A percentile compares a stretch with the other conserved stretches of the same genome.
These are phyloP conservation scores for Leptopilina clavipes DNA, from an alignment of 1,140 invertebrate genomes.

Conservation along the genomic window DNA sequence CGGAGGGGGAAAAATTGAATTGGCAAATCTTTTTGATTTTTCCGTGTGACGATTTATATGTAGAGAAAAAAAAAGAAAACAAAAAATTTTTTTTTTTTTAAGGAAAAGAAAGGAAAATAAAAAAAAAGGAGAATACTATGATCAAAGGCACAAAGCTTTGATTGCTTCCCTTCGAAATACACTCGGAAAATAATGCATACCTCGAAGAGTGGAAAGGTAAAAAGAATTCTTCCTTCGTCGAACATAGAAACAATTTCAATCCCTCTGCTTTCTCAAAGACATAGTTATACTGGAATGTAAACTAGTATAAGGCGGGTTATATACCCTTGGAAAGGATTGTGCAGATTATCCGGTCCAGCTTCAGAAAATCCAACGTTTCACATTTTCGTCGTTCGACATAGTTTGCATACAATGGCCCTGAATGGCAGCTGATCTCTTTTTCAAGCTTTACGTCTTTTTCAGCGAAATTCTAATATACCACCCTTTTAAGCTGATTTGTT, in stretches of 20 bases:
- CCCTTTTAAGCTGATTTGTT: constrained; percentile 24
- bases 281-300: constrained; percentile 29
- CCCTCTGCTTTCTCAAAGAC: constrained; percentile 24
- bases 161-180: constrained; percentile 9
- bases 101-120: not conserved
- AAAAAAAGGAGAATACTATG: not conserved
- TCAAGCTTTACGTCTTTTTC: constrained; percentile 18
- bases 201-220: constrained; percentile 3
- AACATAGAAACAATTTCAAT: constrained; percentile 32
- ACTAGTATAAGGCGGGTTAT: constrained; percentile 9
- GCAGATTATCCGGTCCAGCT: constrained; percentile 30
- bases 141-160: constrained; percentile 27
- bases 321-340: constrained; percentile 24
- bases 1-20: not conserved
- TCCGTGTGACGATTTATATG: not conserved
- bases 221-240: constrained; percentile 26
- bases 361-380: constrained; percentile 30
- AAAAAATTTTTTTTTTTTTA: not conserved
- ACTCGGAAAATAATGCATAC: constrained; percentile 31
- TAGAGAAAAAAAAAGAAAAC: not conserved
- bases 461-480: constrained; percentile 20
- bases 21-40: constrained; percentile 3
- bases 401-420: constrained; percentile 25
- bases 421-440: constrained; percentile 26
- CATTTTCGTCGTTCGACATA: constrained; percentile 27